phyloP scores from a whole-genome alignment of 2,797 vertebrate species.

The Heteromormyrus szaboi region DNA sequence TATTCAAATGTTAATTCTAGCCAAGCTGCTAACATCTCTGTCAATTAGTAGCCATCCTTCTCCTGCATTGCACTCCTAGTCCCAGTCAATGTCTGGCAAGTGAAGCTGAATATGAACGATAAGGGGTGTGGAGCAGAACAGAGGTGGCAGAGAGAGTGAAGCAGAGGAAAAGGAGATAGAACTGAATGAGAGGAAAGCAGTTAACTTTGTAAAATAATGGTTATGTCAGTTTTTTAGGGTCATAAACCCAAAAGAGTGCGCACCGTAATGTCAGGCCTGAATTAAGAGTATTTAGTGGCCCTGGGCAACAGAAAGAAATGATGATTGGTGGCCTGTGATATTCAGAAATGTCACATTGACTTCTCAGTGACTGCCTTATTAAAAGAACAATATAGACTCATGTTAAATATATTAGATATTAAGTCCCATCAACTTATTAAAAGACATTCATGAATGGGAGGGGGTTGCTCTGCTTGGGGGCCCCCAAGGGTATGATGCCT shows the following conservation, averaged over 20 bases:
- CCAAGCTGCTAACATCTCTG: neutral
- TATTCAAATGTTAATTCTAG: slow-evolving; percentile 2
- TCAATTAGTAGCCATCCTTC: neutral
- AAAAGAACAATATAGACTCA: neutral
- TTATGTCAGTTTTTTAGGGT: neutral
- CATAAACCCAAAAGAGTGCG: neutral
- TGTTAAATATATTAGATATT: neutral
- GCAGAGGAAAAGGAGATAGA: neutral
- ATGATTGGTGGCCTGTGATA: neutral
- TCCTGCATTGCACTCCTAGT: neutral
- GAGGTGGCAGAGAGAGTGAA: neutral
- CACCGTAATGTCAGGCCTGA: neutral
- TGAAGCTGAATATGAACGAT: neutral
- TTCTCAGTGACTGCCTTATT: neutral
- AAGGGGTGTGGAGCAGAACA: neutral
- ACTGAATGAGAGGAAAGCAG: neutral
- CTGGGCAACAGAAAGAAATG: neutral
- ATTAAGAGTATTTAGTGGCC: neutral
- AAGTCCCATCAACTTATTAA: neutral
- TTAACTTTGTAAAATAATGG: neutral
- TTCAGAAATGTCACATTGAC: neutral
- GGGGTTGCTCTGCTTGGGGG: neutral
- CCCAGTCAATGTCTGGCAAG: neutral
- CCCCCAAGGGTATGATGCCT: neutral
- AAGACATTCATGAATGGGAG: neutral